phyloP scores from a whole-genome alignment of 2,113 vertebrate genomes.

The Jaculus jaculus region DNA sequence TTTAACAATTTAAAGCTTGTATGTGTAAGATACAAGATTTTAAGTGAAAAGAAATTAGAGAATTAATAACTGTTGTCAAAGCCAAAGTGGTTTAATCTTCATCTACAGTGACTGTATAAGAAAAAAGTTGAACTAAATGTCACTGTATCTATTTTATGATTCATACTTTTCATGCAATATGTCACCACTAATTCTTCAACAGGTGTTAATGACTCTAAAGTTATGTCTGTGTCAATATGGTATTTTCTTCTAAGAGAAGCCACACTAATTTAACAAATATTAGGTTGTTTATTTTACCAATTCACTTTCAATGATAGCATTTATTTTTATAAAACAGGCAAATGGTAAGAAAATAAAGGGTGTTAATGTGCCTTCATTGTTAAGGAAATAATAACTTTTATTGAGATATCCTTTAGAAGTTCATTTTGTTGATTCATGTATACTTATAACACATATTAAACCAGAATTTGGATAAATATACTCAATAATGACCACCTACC shows the following conservation, averaged over 20 bases:
- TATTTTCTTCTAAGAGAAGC: background rate
- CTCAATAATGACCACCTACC: background rate
- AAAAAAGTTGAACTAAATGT: background rate
- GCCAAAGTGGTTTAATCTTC: background rate
- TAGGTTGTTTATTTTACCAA: background rate
- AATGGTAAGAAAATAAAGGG: background rate
- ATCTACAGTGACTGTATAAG: background rate
- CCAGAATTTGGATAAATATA: conserved; percentile 9
- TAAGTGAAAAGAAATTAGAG: conserved; percentile 18
- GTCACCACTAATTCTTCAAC: background rate
- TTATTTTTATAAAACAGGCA: background rate
- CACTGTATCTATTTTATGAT: background rate
- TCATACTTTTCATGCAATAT: background rate
- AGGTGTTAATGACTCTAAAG: background rate
- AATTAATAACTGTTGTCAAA: conserved; percentile 4
- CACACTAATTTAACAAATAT: background rate
- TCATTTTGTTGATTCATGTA: background rate
- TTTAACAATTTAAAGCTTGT: background rate
- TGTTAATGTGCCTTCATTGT: background rate
- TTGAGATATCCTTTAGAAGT: conserved; percentile 9
- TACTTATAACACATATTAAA: background rate
- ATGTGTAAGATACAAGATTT: background rate
- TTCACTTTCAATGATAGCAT: background rate
- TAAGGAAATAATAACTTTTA: conserved; percentile 29
- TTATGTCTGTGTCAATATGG: background rate